phyloP scores from a whole-genome alignment of 2,888 invertebrate species.

The Nomada goodeniana region DNA sequence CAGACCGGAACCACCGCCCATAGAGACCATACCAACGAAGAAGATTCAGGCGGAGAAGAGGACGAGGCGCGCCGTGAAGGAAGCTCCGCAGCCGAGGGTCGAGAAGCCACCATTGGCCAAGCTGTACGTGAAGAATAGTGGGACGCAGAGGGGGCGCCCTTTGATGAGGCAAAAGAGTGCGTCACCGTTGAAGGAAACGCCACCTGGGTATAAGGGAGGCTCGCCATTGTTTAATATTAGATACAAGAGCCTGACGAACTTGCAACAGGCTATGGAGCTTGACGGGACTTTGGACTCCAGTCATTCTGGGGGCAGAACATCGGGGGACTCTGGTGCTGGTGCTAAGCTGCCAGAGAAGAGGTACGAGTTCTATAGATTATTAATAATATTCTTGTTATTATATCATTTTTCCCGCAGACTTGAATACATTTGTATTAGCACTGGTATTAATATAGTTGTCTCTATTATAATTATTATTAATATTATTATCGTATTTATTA shows the following conservation, averaged over 20 bases:
- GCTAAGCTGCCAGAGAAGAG: conserved; percentile 93
- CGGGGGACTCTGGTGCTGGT: conserved; percentile 92
- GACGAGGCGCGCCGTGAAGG: conserved; percentile 89
- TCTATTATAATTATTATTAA: too few relatives aligned
- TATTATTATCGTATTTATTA: too few relatives aligned
- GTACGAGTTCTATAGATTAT: conserved; percentile 54
- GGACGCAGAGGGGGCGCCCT: conserved; percentile 88
- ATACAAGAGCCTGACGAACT: conserved; percentile 87
- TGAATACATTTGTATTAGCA: too few relatives aligned
- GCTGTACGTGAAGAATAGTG: conserved; percentile 91
- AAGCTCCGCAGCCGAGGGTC: conserved; percentile 86
- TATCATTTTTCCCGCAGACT: background rate
- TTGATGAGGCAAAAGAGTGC: conserved; percentile 89
- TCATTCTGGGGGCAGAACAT: conserved; percentile 94
- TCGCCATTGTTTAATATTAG: conserved; percentile 92
- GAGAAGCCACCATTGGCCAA: conserved; percentile 88
- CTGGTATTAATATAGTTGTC: too few relatives aligned
- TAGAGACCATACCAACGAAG: conserved; percentile 95
- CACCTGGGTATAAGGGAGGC: conserved; percentile 89
- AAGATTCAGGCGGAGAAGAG: conserved; percentile 92
- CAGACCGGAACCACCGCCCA: conserved; percentile 95
- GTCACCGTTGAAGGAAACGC: conserved; percentile 89
- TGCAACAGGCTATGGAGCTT: conserved; percentile 89
- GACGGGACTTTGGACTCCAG: conserved; percentile 95
- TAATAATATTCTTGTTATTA: too few relatives aligned